phyloP scores from a whole-genome alignment of 1,140 invertebrate genomes.

The Trichonephila clavata region DNA sequence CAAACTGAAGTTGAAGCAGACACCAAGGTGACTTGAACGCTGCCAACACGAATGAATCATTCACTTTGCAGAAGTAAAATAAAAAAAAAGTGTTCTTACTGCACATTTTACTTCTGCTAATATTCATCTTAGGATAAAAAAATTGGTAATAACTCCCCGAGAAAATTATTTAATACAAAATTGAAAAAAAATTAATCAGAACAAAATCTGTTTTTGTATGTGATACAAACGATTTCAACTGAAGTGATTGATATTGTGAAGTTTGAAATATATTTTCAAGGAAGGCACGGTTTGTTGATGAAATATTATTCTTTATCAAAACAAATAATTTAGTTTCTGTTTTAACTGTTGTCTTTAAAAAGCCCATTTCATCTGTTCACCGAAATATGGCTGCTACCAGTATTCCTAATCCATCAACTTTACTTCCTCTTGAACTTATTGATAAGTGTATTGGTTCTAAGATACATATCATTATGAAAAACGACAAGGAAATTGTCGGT shows the following conservation, averaged over 20 bases:
- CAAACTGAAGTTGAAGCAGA: conserved; percentile 13
- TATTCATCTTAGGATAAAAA: no score
- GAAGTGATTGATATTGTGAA: neutral
- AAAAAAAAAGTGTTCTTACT: no score
- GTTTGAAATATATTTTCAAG: neutral
- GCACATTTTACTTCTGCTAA: no score
- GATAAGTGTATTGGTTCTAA: conserved; percentile 99
- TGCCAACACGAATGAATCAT: conserved; percentile 24
- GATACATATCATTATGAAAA: conserved; percentile 99
- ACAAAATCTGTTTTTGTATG: neutral
- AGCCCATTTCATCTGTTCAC: neutral
- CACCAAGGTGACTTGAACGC: conserved; percentile 25
- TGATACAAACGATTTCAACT: neutral
- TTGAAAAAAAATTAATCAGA: no score
- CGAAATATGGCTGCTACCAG: conserved; percentile 71
- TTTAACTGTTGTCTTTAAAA: neutral
- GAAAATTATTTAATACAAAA: no score
- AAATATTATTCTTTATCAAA: no score
- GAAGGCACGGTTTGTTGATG: no score
- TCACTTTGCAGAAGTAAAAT: no score
- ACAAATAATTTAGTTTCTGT: no score
- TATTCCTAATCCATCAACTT: conserved; percentile 86
- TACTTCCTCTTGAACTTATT: conserved; percentile 95
- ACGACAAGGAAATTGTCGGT: conserved; percentile 99
- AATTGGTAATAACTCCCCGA: no score